Evolutionary conservation across 2,113 vertebrate genomes (phyloP).

Genomic region (Pelecanoides urinatrix): DNA sequence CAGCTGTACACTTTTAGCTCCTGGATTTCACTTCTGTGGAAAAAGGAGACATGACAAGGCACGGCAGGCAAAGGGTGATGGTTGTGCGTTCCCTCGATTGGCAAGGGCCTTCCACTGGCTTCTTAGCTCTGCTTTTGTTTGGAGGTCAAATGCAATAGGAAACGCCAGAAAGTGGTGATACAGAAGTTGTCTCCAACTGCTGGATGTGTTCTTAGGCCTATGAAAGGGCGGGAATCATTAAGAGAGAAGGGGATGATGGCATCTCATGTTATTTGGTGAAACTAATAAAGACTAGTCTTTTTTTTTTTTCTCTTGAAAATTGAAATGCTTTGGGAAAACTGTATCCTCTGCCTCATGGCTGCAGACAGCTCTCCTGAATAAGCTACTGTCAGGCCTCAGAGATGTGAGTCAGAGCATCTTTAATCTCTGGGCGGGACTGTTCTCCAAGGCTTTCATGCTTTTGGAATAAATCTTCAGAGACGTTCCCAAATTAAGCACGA

Average conservation of each 20-base stretch:
- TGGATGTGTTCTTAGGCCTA: not conserved
- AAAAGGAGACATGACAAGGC: not conserved
- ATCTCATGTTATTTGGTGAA: not conserved
- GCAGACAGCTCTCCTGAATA: constrained; percentile 54
- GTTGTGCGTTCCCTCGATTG: not conserved
- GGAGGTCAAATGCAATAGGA: not conserved
- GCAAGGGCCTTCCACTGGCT: not conserved
- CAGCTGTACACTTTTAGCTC: not conserved
- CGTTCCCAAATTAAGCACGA: constrained; percentile 60
- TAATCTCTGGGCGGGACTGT: constrained; percentile 43
- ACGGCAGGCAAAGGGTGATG: not conserved
- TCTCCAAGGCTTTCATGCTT: constrained; percentile 57
- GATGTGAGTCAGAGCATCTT: constrained; percentile 60
- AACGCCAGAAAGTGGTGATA: not conserved
- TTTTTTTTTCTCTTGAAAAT: not conserved
- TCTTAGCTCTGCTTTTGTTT: not conserved
- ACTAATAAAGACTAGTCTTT: not conserved
- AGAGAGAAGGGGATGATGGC: not conserved
- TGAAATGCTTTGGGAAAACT: constrained; percentile 43
- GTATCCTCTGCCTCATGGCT: not conserved
- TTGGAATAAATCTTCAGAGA: constrained; percentile 61
- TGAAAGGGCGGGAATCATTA: not conserved
- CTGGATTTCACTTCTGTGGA: not conserved
- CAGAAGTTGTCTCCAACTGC: not conserved
- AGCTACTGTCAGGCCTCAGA: constrained; percentile 56